phyloP scores from a whole-genome alignment of 2,113 vertebrate species.

The Egretta garzetta region DNA sequence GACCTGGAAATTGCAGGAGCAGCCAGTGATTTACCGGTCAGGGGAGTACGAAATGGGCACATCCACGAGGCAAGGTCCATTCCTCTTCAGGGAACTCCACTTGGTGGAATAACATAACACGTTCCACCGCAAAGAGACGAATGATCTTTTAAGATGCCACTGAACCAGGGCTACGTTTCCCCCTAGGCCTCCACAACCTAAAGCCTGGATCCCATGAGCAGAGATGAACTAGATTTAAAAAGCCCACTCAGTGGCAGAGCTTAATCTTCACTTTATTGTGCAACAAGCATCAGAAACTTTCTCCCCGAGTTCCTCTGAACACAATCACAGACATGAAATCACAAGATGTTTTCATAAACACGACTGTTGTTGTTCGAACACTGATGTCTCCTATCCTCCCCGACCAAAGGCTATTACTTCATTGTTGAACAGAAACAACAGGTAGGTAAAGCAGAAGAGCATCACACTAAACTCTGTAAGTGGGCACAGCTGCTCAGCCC shows the following conservation, averaged over 20 bases:
- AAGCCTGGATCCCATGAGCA: no score
- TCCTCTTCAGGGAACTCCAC: background rate
- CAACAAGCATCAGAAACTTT: background rate
- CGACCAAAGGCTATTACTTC: background rate
- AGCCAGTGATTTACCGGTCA: background rate
- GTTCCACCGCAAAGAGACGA: background rate
- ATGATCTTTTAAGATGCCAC: rapidly evolving
- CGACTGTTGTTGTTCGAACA: background rate
- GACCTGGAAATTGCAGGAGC: background rate
- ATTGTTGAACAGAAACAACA: background rate
- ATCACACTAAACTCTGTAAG: background rate
- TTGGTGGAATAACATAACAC: background rate
- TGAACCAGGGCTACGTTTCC: rapidly evolving
- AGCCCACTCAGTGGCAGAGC: background rate
- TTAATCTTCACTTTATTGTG: constrained; percentile 48
- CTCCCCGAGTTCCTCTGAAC: background rate
- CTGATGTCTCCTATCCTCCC: background rate
- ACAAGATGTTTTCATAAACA: background rate
- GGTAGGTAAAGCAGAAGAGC: background rate
- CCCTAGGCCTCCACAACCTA: background rate
- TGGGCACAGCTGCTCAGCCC: background rate
- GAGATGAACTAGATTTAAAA: background rate
- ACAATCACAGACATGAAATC: background rate
- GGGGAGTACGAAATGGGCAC: rapidly evolving
- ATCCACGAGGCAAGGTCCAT: background rate